phyloP scores from a whole-genome alignment of 2,113 vertebrate species.

The Urocolius indicus region DNA sequence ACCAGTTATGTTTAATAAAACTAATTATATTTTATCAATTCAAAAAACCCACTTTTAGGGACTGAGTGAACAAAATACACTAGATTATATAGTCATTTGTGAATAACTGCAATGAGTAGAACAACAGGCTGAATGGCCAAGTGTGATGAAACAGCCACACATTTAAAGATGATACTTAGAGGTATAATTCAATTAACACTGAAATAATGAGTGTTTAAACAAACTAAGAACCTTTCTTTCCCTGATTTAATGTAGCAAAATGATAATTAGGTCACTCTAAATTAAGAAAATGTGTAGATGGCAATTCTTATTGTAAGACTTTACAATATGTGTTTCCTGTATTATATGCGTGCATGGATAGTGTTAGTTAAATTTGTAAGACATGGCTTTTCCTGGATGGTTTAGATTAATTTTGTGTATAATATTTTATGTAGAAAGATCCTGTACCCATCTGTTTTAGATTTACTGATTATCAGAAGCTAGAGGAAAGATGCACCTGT shows the following conservation, averaged over 20 bases:
- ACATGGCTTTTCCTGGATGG: not conserved
- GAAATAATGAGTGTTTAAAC: not conserved
- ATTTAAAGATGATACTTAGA: not conserved
- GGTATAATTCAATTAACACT: not conserved
- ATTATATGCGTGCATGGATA: not conserved
- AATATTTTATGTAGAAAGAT: not conserved
- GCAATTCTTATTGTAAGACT: not conserved
- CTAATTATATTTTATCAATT: conserved; percentile 45
- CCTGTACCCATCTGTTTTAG: not conserved
- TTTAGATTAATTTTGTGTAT: not conserved
- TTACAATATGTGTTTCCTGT: not conserved
- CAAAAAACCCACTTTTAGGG: not conserved
- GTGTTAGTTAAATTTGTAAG: not conserved
- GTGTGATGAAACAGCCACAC: not conserved
- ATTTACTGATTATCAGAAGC: not conserved
- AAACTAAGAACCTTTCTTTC: not conserved
- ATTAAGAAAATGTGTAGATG: not conserved
- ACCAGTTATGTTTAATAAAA: conserved; percentile 41
- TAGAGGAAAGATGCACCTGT: not conserved
- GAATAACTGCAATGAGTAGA: not conserved
- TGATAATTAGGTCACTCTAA: not conserved
- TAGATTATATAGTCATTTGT: not conserved
- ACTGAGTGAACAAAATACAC: not conserved
- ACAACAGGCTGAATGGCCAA: not conserved
- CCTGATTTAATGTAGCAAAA: not conserved